A percentile compares a stretch with the other conserved stretches of the same genome.
These are phyloP conservation scores for Hirundo rustica DNA, from an alignment of 2,797 vertebrate species.

Conservation along the genomic window DNA sequence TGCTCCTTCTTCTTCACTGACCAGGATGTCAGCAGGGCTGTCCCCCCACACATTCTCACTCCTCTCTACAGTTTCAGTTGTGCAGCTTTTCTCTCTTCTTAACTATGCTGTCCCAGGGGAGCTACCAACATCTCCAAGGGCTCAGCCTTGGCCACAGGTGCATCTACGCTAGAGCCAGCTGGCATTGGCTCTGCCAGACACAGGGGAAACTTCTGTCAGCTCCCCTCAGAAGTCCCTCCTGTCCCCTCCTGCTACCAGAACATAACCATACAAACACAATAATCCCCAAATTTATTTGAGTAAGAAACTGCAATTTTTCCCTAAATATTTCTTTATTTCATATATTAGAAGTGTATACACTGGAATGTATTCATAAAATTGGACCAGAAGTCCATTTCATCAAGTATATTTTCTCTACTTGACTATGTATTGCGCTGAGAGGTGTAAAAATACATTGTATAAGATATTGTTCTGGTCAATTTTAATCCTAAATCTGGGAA, in stretches of 20 bases:
- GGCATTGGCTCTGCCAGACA: background rate
- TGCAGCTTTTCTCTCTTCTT: background rate
- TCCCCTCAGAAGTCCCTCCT: background rate
- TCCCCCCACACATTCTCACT: background rate
- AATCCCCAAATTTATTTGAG: background rate
- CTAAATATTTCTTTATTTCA: background rate
- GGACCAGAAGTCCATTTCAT: background rate
- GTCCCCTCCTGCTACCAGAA: background rate
- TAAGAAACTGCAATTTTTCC: background rate
- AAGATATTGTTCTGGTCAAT: background rate
- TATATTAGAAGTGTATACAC: background rate
- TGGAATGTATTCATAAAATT: background rate
- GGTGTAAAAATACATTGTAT: background rate
- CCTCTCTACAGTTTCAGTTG: background rate
- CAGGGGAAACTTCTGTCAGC: background rate
- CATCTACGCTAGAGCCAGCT: background rate
- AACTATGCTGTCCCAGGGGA: background rate
- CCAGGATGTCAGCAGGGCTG: background rate
- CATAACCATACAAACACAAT: background rate
- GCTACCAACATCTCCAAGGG: rapidly evolving
- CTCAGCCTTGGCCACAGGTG: background rate
- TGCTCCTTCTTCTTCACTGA: background rate
- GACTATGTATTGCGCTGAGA: background rate
- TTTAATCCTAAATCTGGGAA: background rate
- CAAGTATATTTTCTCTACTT: background rate